Evolutionary conservation across 2,888 invertebrate species (phyloP), one percentile per base, ranked within the genome.

Genomic region (Clistopyga incitator): DNA sequence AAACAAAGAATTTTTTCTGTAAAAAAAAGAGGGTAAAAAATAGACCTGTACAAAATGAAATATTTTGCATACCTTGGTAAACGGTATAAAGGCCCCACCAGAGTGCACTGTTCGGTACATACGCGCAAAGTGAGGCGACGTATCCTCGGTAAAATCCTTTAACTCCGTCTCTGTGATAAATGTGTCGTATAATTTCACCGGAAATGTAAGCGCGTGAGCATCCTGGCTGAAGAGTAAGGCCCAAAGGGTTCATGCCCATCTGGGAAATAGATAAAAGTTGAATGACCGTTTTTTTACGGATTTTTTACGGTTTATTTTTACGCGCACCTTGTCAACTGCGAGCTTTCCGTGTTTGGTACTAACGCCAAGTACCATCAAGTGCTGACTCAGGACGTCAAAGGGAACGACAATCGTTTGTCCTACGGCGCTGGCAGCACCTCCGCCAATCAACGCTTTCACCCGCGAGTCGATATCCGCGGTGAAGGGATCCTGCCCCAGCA

Each of bases 21-120:
- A 54, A 34, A 29, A 29, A 29, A 29, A 29, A 29, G 4, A 29
- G 2, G 2, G 29, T 29, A 3, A 3, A 29, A 29, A 29, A 29
- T 29, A 29, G 29, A 29, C 2, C 29, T 29, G 29, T 29, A 29
- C 64, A 0, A 34, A 18, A n/a, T 6, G 18, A 10, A n/a, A 6
- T 15, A n/a, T 34, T 61, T n/a, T 61, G 34, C n/a, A n/a, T 88
- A 98, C 98, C 98, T 96, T 98, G 98, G 93, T 98, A 99, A 59
- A 97, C 94, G 86, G 98, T 98, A 93, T 99, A 99, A 89, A 98
- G 96, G 23, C 96, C 97, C 99, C 99, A 99, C 99, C 99, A 99
- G 64, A 99, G 95, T n/a, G 98, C 99, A 20, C 98, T 98, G 93
- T 98, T 99, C 15, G 99, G 99, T 64, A 98, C 98, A 93, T 98